phyloP scores from a whole-genome alignment of 2,888 invertebrate species.

The Lithodes maja region DNA sequence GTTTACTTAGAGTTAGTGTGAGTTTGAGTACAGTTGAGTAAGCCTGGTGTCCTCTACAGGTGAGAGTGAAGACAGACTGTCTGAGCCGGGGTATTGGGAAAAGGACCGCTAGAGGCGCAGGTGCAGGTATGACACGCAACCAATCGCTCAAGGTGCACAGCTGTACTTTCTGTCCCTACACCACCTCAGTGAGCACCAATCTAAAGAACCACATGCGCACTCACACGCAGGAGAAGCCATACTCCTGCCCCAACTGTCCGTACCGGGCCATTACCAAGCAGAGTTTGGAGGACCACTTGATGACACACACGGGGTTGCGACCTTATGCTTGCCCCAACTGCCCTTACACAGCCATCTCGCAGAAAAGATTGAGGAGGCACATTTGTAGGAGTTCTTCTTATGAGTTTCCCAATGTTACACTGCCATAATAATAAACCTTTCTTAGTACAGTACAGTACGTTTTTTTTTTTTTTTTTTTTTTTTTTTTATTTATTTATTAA shows the following conservation, averaged over 20 bases:
- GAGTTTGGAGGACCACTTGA: conserved; percentile 37
- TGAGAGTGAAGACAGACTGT: conserved; percentile 46
- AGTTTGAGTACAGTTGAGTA: conserved; percentile 30
- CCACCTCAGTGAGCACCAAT: conserved; percentile 41
- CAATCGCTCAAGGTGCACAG: conserved; percentile 42
- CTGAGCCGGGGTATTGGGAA: conserved; percentile 16
- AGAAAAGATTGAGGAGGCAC: conserved; percentile 48
- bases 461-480: too few species aligned
- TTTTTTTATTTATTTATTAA: too few species aligned
- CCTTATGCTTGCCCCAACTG: conserved; percentile 50
- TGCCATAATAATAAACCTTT: too few species aligned
- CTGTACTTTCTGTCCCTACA: conserved; percentile 48
- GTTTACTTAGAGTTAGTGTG: background rate
- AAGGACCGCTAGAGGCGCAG: conserved; percentile 22
- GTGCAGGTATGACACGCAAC: conserved; percentile 24
- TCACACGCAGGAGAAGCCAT: conserved; percentile 49
- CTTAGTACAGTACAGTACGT: too few species aligned
- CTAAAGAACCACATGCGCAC: conserved; percentile 35
- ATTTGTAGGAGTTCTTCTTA: background rate
- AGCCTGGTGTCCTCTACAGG: conserved; percentile 56
- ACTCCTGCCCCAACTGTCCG: conserved; percentile 40
- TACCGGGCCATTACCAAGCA: conserved; percentile 42
- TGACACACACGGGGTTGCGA: conserved; percentile 42
- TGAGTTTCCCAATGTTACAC: too few species aligned
- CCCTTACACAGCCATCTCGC: conserved; percentile 31